phyloP scores from a whole-genome alignment of 2,888 invertebrate genomes.

The Tipula vernalis region DNA sequence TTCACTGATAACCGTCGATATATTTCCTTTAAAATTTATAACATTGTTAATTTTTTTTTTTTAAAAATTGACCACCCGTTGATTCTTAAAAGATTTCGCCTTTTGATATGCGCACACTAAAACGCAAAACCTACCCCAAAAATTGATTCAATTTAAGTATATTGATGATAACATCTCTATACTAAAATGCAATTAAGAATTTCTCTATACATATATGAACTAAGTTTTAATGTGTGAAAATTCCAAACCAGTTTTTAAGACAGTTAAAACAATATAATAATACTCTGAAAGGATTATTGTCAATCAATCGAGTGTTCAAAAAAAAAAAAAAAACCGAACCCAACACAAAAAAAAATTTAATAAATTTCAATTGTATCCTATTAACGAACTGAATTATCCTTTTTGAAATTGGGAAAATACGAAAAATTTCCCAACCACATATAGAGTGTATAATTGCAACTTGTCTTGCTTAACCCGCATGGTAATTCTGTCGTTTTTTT shows the following conservation, averaged over 20 bases:
- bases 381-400: not conserved
- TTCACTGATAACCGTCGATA: not conserved
- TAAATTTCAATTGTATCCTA: conserved; percentile 4
- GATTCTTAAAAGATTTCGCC: not conserved
- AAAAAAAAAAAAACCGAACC: not conserved
- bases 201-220: not conserved
- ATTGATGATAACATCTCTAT: not conserved
- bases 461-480: not conserved
- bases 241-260: not conserved
- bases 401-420: not conserved
- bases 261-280: not conserved
- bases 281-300: not conserved
- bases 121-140: not conserved
- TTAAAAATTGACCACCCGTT: not conserved
- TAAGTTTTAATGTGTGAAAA: not conserved
- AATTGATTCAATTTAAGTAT: not conserved
- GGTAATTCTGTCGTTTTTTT: not conserved
- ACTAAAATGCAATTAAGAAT: not conserved
- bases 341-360: not conserved
- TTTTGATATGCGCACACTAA: not conserved
- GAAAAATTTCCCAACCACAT: not conserved
- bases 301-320: not conserved
- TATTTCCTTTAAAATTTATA: not conserved
- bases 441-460: not conserved
- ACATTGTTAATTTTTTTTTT: not conserved